Evolutionary conservation across 2,888 invertebrate genomes (phyloP).

Genomic region (Pycnomerus fuliginosus): DNA sequence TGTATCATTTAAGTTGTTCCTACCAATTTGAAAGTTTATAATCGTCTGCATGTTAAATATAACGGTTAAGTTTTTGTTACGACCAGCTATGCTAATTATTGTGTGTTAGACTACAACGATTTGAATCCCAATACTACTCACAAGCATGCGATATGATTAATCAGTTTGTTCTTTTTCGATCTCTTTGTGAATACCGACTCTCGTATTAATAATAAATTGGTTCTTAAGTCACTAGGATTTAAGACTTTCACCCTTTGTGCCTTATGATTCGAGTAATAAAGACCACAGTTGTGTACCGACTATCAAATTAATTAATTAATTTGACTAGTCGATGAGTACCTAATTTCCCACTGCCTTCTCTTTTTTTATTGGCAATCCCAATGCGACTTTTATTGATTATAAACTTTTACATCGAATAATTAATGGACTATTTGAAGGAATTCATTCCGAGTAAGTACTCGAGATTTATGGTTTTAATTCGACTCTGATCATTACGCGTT

Average conservation of each 20-base stretch:
- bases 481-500: neutral
- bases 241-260: conserved; percentile 13
- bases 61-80: too few species aligned
- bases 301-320: conserved; percentile 40
- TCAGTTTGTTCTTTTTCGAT: conserved; percentile 45
- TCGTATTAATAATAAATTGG: conserved; percentile 33
- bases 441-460: conserved; percentile 9
- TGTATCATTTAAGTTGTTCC: too few species aligned
- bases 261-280: conserved; percentile 14
- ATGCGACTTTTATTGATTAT: conserved; percentile 29
- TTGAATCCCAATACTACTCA: conserved; percentile 37
- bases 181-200: conserved; percentile 46
- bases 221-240: conserved; percentile 26
- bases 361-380: conserved; percentile 17
- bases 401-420: conserved; percentile 13
- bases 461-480: conserved; percentile 16
- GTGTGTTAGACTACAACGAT: conserved; percentile 33
- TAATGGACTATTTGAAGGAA: conserved; percentile 10
- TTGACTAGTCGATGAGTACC: conserved; percentile 38
- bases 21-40: too few species aligned
- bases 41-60: too few species aligned
- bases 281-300: conserved; percentile 20
- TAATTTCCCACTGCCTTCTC: conserved; percentile 34
- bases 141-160: conserved; percentile 54
- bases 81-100: conserved; percentile 33